phyloP scores from a whole-genome alignment of 2,888 invertebrate species.

The Neoascia interrupta region DNA sequence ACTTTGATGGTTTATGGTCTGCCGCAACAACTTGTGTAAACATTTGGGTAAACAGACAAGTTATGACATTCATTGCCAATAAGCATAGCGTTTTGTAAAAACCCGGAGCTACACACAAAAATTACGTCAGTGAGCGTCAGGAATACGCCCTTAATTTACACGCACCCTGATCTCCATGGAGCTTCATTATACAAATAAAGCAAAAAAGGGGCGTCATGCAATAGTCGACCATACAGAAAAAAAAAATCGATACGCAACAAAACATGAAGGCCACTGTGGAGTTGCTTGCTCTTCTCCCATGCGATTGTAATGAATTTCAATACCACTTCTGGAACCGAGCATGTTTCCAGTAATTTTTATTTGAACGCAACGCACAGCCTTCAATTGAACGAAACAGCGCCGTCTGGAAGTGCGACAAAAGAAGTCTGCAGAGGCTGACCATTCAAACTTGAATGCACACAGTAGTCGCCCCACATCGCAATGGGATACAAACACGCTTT shows the following conservation, averaged over 20 bases:
- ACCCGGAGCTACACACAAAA: background rate
- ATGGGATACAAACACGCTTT: too few species aligned
- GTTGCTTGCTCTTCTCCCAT: background rate
- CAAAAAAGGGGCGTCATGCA: slow-evolving; percentile 54
- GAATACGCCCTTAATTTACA: slow-evolving; percentile 60
- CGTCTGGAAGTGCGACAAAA: background rate
- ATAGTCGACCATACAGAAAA: slow-evolving; percentile 19
- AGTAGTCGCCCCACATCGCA: too few species aligned
- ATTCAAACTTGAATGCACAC: slow-evolving; percentile 15
- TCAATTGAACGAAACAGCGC: background rate
- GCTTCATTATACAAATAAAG: slow-evolving; percentile 16
- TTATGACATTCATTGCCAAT: slow-evolving; percentile 29
- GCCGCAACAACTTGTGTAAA: slow-evolving; percentile 25
- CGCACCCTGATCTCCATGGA: slow-evolving; percentile 23
- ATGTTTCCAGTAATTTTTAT: slow-evolving; percentile 38
- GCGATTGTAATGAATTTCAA: slow-evolving; percentile 14
- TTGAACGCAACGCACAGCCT: slow-evolving; percentile 18
- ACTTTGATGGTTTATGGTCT: slow-evolving; percentile 19
- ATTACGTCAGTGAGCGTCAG: slow-evolving; percentile 48
- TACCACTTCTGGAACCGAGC: slow-evolving; percentile 22
- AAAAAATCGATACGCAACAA: slow-evolving; percentile 49
- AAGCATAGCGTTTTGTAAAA: slow-evolving; percentile 1
- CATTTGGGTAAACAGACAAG: slow-evolving; percentile 26
- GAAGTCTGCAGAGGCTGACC: background rate
- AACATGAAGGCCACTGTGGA: slow-evolving; percentile 33